Conservation (phyloP, 2,888 invertebrate genomes). For the Yponomeuta evonymella region DNA sequence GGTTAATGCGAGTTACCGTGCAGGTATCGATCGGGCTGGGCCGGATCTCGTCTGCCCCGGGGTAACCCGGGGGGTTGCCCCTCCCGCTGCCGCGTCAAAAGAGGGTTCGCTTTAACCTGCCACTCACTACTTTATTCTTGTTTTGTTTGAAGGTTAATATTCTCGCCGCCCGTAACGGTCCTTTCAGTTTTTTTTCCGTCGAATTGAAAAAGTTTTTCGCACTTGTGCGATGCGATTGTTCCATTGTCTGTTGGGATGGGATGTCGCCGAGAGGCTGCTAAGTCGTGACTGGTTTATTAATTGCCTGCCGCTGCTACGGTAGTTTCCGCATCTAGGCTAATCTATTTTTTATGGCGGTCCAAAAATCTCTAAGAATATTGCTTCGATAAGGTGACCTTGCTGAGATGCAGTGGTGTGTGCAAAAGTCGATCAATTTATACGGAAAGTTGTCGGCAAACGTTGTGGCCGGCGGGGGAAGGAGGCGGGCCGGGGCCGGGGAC, state of each 20-base stretch:
- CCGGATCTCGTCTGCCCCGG: constrained; percentile 65
- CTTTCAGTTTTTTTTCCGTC: constrained; percentile 22
- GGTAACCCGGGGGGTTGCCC: constrained; percentile 31
- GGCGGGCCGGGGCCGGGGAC: constrained; percentile 21
- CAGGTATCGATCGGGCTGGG: constrained; percentile 69
- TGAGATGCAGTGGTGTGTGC: constrained; percentile 47
- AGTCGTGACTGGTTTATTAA: constrained; percentile 4
- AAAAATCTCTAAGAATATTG: not conserved
- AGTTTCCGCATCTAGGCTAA: not conserved
- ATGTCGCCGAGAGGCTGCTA: not conserved
- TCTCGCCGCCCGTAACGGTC: constrained; percentile 50
- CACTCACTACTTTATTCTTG: constrained; percentile 68
- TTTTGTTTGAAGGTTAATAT: constrained; percentile 75
- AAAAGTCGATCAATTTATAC: constrained; percentile 67
- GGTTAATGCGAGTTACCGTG: constrained; percentile 68
- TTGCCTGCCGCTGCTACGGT: not conserved
- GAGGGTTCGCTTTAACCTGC: constrained; percentile 59
- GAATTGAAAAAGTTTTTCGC: constrained; percentile 14
- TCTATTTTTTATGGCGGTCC: not conserved
- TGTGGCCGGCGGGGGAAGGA: constrained; percentile 40
- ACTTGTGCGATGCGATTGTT: not conserved
- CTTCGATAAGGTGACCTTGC: constrained; percentile 43
- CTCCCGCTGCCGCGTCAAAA: constrained; percentile 33
- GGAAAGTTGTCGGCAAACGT: constrained; percentile 51
- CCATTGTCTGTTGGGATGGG: constrained; percentile 10